Base-by-base conservation (phyloP, 2,888 invertebrate species). In the Ceratothoa steindachneri region DNA sequence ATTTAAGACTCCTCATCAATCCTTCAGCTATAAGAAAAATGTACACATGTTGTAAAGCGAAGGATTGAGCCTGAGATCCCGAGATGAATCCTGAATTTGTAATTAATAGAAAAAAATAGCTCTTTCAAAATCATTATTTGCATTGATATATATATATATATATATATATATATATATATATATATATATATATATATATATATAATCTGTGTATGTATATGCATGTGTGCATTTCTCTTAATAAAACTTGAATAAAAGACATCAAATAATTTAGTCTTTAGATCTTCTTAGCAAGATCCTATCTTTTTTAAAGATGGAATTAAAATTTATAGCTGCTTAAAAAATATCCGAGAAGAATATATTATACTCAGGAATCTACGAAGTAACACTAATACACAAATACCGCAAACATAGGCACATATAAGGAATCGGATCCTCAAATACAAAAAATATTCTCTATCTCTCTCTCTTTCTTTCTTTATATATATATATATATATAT, bases 111-210 rank as follows among this genome's bases (percentile, higher is more conserved):
- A 41, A 41, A 41, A 41, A 41, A 41, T 41, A 9, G 41, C 15
- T 41, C 41, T 41, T 41, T n/a, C n/a, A n/a, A 55, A 55, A 55
- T 19, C 7, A 55, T 55, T 12, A 55, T n/a, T n/a, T n/a, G n/a
- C n/a, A 55, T 15, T 19, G 24, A 19, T 7, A 55, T 55, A 55
- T 55, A 55, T 19, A 55, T 41, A 15, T 41, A 55, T 55, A 55
- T 55, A 55, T 55, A 55, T 55, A 55, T 55, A 55, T 55, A 55
- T 55, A 55, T 55, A 55, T 55, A 19, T 55, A 55, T 55, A 55
- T 55, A 55, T 55, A 55, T 55, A 55, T 55, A 55, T 55, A 55
- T 55, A 55, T 55, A 55, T 55, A 55, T 55, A 55, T 55, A 55
- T 55, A 55, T 55, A 7, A 12, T 12, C 7, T 55, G 24, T 55